Conservation (phyloP, 2,113 vertebrate species). For the Benitochromis conjunctus region DNA sequence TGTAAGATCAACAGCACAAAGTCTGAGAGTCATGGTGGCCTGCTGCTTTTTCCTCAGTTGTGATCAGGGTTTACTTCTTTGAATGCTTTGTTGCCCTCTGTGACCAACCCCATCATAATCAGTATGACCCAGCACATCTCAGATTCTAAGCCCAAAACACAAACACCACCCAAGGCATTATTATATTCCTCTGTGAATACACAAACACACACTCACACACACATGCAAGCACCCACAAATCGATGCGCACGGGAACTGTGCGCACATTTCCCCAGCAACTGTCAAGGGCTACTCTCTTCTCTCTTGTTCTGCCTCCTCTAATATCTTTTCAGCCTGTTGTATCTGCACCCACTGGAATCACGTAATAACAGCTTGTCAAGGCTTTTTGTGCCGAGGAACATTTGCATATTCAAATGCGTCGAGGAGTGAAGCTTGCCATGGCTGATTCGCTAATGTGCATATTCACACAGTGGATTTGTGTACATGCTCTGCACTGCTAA, state of each 20-base stretch:
- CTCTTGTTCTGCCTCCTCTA: slow-evolving; percentile 35
- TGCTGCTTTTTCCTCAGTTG: background rate
- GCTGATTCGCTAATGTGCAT: slow-evolving; percentile 44
- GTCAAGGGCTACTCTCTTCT: slow-evolving; percentile 16
- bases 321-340: slow-evolving; percentile 51
- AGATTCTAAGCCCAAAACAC: slow-evolving; percentile 5
- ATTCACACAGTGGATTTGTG: slow-evolving; percentile 36
- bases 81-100: background rate
- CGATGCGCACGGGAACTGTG: background rate
- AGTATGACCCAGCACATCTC: background rate
- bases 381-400: slow-evolving; percentile 51
- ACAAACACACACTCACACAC: background rate
- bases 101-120: background rate
- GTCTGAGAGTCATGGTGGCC: background rate
- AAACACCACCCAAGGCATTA: slow-evolving; percentile 26
- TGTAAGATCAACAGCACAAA: background rate
- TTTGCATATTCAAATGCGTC: slow-evolving; percentile 66
- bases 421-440: slow-evolving; percentile 36
- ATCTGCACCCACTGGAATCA: slow-evolving; percentile 52
- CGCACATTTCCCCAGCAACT: slow-evolving; percentile 42
- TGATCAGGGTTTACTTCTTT: background rate
- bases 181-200: background rate
- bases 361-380: slow-evolving; percentile 70
- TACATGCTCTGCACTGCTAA: slow-evolving; percentile 28
- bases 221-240: background rate